Percentiles rank a stretch among this genome's conserved stretches.
Evolutionary conservation across 2,113 vertebrate genomes (phyloP).

Genomic region (Nothobranchius furzeri): DNA sequence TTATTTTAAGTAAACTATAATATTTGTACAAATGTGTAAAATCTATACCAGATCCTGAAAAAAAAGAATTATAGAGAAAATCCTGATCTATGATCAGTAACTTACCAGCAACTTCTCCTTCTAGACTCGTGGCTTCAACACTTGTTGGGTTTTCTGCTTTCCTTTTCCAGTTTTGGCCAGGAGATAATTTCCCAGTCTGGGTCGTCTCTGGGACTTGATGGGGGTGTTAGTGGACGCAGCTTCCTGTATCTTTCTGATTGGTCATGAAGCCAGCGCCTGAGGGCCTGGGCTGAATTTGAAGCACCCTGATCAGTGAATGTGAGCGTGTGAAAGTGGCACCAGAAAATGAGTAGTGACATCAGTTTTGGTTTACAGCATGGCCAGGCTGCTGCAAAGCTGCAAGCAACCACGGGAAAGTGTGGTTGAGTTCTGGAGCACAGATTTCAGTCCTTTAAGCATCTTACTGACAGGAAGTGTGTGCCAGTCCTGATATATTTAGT

Average conservation of each 20-base stretch:
- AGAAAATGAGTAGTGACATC: background rate
- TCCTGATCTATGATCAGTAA: background rate
- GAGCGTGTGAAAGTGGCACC: background rate
- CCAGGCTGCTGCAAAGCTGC: background rate
- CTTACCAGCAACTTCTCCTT: slow-evolving; percentile 45
- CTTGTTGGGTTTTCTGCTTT: slow-evolving; percentile 18
- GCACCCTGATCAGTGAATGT: slow-evolving; percentile 22
- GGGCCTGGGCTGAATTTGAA: slow-evolving; percentile 27
- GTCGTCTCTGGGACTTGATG: slow-evolving; percentile 35
- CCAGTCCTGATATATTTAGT: background rate
- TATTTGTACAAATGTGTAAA: background rate
- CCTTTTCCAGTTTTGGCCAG: slow-evolving; percentile 17
- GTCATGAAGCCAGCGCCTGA: slow-evolving; percentile 37
- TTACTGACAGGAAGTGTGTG: background rate
- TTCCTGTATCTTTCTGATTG: slow-evolving; percentile 76
- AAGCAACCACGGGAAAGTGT: slow-evolving; percentile 26
- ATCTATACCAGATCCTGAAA: background rate
- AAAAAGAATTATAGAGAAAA: background rate
- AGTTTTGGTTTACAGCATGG: background rate
- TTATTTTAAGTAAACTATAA: background rate
- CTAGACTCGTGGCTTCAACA: slow-evolving; percentile 15
- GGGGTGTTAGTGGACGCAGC: slow-evolving; percentile 41
- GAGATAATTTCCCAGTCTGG: slow-evolving; percentile 35
- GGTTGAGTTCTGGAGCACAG: background rate
- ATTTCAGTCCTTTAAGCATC: background rate